Percentiles rank a stretch among this genome's conserved stretches.
Evolutionary conservation across 2,888 invertebrate species (phyloP).

Genomic region (Coecobrya sp.): DNA sequence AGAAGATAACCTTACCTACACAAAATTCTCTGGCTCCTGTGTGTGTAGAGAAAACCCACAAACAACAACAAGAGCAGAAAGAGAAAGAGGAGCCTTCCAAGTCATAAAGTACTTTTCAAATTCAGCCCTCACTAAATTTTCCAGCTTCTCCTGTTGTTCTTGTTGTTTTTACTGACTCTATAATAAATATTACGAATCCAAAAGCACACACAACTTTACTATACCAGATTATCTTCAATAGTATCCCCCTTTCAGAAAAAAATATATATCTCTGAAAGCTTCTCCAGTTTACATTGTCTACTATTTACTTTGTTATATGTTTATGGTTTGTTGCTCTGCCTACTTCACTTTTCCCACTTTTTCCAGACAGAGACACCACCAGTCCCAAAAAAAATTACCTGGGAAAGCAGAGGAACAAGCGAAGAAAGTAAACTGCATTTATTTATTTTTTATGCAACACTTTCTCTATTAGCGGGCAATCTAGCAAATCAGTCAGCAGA

Average conservation of each 20-base stretch:
- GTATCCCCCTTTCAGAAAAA: too few species aligned
- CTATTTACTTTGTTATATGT: slow-evolving; percentile 74
- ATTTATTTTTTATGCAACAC: slow-evolving; percentile 23
- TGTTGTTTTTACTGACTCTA: slow-evolving; percentile 24
- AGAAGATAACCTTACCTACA: neutral
- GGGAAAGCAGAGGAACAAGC: neutral
- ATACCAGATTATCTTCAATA: neutral
- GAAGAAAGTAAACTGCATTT: slow-evolving; percentile 30
- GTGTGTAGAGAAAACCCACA: neutral
- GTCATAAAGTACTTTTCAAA: slow-evolving; percentile 79
- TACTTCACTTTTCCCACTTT: slow-evolving; percentile 52
- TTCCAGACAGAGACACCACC: slow-evolving; percentile 42
- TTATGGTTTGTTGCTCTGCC: slow-evolving; percentile 63
- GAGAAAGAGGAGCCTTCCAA: slow-evolving; percentile 72
- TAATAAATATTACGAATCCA: slow-evolving; percentile 42
- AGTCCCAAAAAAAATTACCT: slow-evolving; percentile 57
- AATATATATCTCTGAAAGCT: too few species aligned
- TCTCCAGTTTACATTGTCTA: too few species aligned
- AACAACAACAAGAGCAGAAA: neutral
- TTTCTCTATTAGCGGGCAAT: neutral
- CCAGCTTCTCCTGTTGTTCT: slow-evolving; percentile 31
- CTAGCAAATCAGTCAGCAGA: slow-evolving; percentile 1
- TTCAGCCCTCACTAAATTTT: slow-evolving; percentile 75
- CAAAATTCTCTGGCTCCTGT: neutral
- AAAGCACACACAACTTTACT: slow-evolving; percentile 54